phyloP scores from a whole-genome alignment of 2,113 vertebrate species.

The Chlamydotis undulata region DNA sequence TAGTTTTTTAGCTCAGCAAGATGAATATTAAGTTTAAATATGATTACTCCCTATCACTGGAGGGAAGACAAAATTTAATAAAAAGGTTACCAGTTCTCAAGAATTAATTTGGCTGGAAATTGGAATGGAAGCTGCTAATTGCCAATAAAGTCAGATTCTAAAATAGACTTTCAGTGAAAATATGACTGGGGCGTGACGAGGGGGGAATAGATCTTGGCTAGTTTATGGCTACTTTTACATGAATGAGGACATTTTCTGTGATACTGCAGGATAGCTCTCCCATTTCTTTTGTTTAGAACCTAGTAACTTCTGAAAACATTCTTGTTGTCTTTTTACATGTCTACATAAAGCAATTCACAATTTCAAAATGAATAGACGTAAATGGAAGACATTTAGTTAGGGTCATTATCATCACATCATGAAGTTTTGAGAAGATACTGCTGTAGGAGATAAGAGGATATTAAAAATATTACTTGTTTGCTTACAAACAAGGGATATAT shows the following conservation, averaged over 20 bases:
- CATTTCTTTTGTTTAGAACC: background rate
- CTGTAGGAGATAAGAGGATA: background rate
- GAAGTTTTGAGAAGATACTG: background rate
- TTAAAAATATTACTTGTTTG: background rate
- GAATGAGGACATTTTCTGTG: background rate
- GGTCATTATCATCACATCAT: background rate
- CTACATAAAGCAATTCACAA: background rate
- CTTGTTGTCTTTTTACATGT: background rate
- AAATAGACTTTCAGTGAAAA: background rate
- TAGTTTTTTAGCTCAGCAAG: background rate
- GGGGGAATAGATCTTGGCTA: background rate
- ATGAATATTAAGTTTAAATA: background rate
- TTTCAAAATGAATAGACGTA: background rate
- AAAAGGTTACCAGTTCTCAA: background rate
- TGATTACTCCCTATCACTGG: background rate
- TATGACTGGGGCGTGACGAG: background rate
- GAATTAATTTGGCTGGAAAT: background rate
- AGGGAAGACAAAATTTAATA: background rate
- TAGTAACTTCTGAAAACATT: background rate
- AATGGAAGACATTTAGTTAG: background rate
- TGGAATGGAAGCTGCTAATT: background rate
- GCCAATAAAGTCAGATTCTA: background rate
- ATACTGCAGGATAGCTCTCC: background rate
- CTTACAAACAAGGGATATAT: background rate
- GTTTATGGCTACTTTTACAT: background rate